phyloP scores from a whole-genome alignment of 1,140 invertebrate genomes.

The Chironomus tepperi region DNA sequence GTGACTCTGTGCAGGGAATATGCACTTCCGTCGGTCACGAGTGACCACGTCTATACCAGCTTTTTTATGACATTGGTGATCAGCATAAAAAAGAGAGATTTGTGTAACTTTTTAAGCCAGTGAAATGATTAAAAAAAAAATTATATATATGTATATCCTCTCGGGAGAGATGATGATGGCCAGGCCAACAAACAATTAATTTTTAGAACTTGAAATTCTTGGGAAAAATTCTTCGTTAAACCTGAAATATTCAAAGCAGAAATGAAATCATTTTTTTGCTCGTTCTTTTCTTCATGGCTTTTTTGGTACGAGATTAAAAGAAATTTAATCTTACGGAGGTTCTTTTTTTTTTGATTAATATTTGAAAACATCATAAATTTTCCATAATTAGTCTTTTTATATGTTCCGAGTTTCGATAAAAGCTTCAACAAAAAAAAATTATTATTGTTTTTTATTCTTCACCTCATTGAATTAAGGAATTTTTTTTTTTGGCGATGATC shows the following conservation, averaged over 20 bases:
- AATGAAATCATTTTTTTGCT: conserved; percentile 19
- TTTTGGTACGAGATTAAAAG: conserved; percentile 1
- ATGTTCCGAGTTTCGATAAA: no score
- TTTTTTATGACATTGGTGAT: not conserved
- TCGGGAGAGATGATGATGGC: not conserved
- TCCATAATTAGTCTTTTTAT: not conserved
- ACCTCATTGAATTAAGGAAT: not conserved
- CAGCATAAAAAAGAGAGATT: not conserved
- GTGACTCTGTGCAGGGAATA: no score
- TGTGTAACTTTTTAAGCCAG: not conserved
- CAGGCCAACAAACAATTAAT: conserved; percentile 20
- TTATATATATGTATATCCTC: not conserved
- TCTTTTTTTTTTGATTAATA: conserved; percentile 8
- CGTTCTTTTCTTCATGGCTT: not conserved
- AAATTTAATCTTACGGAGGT: not conserved
- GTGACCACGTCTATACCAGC: no score
- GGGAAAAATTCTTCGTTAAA: not conserved
- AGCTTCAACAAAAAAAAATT: no score
- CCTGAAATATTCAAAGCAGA: conserved; percentile 17
- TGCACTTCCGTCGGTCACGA: no score
- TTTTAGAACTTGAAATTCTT: conserved; percentile 16
- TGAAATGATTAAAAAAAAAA: not conserved
- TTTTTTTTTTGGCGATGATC: no score
- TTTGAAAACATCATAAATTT: conserved; percentile 21
- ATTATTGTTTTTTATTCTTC: not conserved